These are phyloP conservation scores for Dusona sp. DNA, from an alignment of 2,888 invertebrate species.

Conservation along the genomic window DNA sequence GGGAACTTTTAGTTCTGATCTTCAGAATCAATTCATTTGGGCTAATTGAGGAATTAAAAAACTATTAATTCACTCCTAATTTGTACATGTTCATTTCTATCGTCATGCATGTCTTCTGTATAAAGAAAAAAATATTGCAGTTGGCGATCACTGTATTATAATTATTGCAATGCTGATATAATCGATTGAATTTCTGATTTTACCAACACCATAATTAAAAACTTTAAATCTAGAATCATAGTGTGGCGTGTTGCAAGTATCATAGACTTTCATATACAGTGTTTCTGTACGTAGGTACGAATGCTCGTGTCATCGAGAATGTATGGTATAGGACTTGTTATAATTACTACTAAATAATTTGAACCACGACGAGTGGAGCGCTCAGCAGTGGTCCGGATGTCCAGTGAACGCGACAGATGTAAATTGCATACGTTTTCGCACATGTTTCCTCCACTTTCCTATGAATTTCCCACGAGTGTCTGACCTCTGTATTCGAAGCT, in stretches of 20 bases:
- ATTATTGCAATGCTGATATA: too few species aligned
- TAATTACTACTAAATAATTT: slow-evolving; percentile 84
- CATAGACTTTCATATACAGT: neutral
- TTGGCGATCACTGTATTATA: neutral
- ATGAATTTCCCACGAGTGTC: slow-evolving; percentile 82
- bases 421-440: slow-evolving; percentile 77
- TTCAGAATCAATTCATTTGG: too few species aligned
- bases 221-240: neutral
- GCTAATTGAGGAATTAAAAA: too few species aligned
- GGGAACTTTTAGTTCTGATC: too few species aligned
- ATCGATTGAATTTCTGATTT: neutral
- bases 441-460: slow-evolving; percentile 71
- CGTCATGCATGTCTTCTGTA: too few species aligned
- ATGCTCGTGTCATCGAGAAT: slow-evolving; percentile 46
- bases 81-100: too few species aligned
- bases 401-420: slow-evolving; percentile 76
- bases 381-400: slow-evolving; percentile 61
- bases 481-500: slow-evolving; percentile 71
- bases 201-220: neutral
- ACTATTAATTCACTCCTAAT: neutral
- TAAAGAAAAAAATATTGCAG: neutral
- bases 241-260: neutral
- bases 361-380: slow-evolving; percentile 58
- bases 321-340: slow-evolving; percentile 66
- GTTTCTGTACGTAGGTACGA: slow-evolving; percentile 15